A percentile compares a stretch with the other conserved stretches of the same genome.
phyloP scores from a whole-genome alignment of 2,888 invertebrate species.

The Orthonevra nobilis region DNA sequence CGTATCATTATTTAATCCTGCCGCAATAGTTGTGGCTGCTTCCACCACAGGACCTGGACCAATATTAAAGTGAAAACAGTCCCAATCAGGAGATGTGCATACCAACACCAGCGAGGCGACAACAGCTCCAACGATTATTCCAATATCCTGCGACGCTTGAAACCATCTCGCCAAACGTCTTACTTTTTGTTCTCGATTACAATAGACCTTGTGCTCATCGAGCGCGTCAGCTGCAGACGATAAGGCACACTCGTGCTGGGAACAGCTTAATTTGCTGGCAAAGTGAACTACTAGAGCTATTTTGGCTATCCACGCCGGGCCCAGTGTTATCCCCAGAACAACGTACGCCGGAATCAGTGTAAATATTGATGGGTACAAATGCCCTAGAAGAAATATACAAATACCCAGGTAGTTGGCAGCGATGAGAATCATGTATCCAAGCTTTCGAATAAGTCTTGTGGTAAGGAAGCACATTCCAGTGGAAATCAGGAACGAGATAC shows the following conservation, averaged over 20 bases:
- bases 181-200: slow-evolving; percentile 80
- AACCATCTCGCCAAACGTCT: slow-evolving; percentile 82
- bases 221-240: slow-evolving; percentile 73
- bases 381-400: slow-evolving; percentile 83
- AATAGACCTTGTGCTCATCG: slow-evolving; percentile 79
- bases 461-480: slow-evolving; percentile 82
- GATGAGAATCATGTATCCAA: slow-evolving; percentile 81
- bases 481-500: slow-evolving; percentile 83
- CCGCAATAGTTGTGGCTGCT: not conserved
- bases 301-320: slow-evolving; percentile 79
- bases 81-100: slow-evolving; percentile 78
- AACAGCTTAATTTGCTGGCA: slow-evolving; percentile 78
- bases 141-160: slow-evolving; percentile 82
- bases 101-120: slow-evolving; percentile 81
- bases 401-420: slow-evolving; percentile 81
- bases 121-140: slow-evolving; percentile 82
- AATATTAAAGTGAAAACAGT: slow-evolving; percentile 72
- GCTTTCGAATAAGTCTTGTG: slow-evolving; percentile 81
- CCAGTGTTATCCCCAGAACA: slow-evolving; percentile 83
- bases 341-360: slow-evolving; percentile 82
- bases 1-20: not conserved
- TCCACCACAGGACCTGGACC: slow-evolving; percentile 23
- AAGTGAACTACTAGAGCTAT: slow-evolving; percentile 77
- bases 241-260: slow-evolving; percentile 77
- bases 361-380: slow-evolving; percentile 82